A percentile compares a stretch with the other conserved stretches of the same genome.
These are phyloP conservation scores for Ophraella communa DNA, from an alignment of 2,888 invertebrate species.

Conservation along the genomic window DNA sequence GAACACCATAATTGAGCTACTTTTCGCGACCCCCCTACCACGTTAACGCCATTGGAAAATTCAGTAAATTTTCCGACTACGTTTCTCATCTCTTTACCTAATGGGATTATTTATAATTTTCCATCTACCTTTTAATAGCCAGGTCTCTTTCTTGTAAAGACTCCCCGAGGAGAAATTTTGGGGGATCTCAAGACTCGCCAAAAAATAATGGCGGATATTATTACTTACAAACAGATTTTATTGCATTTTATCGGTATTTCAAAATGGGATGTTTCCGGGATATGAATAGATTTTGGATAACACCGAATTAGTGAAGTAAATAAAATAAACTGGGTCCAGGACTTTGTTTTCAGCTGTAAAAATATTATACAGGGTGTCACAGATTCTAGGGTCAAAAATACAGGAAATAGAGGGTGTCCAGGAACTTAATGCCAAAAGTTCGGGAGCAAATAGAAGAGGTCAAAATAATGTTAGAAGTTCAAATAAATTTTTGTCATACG, in stretches of 20 bases:
- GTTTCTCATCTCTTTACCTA: neutral
- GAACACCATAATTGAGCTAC: neutral
- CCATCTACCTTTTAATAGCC: constrained; percentile 2
- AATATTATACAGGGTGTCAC: too few relatives aligned
- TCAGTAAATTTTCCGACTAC: neutral
- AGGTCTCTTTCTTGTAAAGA: neutral
- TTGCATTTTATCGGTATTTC: neutral
- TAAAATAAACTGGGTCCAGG: too few relatives aligned
- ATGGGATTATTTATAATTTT: constrained; percentile 4
- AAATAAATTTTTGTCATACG: too few relatives aligned
- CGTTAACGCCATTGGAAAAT: neutral
- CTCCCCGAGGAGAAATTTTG: neutral
- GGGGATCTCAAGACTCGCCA: neutral
- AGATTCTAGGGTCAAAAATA: too few relatives aligned
- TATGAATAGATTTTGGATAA: too few relatives aligned
- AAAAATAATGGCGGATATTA: constrained; percentile 1
- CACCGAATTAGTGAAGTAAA: too few relatives aligned
- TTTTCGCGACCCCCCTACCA: neutral
- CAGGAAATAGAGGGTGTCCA: too few relatives aligned
- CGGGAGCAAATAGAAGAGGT: too few relatives aligned
- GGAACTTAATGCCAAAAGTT: too few relatives aligned
- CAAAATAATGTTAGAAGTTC: too few relatives aligned
- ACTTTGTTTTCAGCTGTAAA: too few relatives aligned
- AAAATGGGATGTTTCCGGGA: neutral
- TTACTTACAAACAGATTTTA: neutral